Conservation (phyloP, 92 coral and sea anemone genomes). For the Meandrina meandrites region DNA sequence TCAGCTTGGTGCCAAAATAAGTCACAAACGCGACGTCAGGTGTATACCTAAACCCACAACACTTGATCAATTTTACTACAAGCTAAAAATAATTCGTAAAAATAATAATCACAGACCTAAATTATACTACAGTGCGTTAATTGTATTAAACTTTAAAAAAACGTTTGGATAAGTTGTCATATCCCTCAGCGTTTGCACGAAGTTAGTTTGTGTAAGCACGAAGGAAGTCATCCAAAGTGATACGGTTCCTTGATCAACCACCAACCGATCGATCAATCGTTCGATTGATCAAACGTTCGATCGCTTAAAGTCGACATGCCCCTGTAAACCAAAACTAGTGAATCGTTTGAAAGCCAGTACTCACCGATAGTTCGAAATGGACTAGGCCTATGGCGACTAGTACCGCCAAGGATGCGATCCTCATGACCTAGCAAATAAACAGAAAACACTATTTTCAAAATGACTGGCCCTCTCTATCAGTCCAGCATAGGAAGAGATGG, state of each 20-base stretch:
- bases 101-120: not conserved
- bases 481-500: conserved; percentile 56
- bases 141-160: not conserved
- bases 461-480: conserved; percentile 54
- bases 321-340: conserved; percentile 32
- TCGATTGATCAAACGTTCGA: conserved; percentile 44
- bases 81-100: conserved; percentile 13
- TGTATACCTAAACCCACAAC: not conserved
- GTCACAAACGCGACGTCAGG: not conserved
- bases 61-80: not conserved
- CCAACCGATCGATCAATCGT: conserved; percentile 51
- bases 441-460: conserved; percentile 69
- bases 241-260: conserved; percentile 49
- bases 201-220: conserved; percentile 23
- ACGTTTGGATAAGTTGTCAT: not conserved
- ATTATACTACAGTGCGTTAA: conserved; percentile 2
- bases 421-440: conserved; percentile 95
- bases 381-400: conserved; percentile 91
- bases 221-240: conserved; percentile 34
- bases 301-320: conserved; percentile 35
- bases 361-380: conserved; percentile 92
- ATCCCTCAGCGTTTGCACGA: not conserved
- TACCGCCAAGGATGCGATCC: conserved; percentile 96
- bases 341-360: conserved; percentile 51
- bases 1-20: not conserved